Percentiles rank a stretch among this genome's conserved stretches.
Conservation (phyloP, 2,797 vertebrate genomes). For the Crocidura indochinensis region DNA sequence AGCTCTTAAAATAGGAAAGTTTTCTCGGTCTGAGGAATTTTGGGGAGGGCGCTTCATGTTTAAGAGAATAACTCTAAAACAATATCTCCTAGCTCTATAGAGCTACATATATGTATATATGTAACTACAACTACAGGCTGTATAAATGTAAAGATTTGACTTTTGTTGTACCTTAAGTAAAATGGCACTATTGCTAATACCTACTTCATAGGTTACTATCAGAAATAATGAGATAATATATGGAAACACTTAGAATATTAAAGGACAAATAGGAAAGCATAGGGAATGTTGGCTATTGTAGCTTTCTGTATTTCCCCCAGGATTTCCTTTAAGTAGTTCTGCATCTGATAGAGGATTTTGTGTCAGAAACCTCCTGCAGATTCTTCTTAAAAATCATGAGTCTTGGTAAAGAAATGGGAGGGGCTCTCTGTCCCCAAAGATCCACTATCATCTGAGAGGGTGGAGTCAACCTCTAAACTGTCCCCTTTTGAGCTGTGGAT, state of each 20-base stretch:
- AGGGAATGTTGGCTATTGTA: constrained; percentile 5
- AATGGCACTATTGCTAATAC: constrained; percentile 41
- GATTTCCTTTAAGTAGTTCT: constrained; percentile 11
- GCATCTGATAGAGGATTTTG: neutral
- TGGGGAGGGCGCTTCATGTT: neutral
- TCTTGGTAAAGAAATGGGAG: constrained; percentile 32
- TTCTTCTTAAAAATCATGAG: neutral
- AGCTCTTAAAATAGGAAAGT: constrained; percentile 43
- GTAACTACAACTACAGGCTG: neutral
- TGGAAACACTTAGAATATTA: constrained; percentile 49
- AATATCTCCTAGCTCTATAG: neutral
- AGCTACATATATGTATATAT: neutral
- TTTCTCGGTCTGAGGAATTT: constrained; percentile 17
- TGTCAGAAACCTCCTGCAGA: constrained; percentile 34
- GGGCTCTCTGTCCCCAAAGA: neutral
- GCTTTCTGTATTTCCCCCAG: neutral
- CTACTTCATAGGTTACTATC: constrained; percentile 37
- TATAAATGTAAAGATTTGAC: neutral
- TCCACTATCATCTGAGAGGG: neutral
- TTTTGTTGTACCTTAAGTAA: constrained; percentile 38
- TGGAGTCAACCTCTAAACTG: neutral
- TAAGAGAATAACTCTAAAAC: constrained; percentile 17
- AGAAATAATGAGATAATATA: constrained; percentile 2
- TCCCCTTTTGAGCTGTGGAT: neutral
- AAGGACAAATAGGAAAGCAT: constrained; percentile 35